A percentile compares a stretch with the other conserved stretches of the same genome.
Conservation (phyloP, 2,113 vertebrate species). For the Poeciliopsis retropinna region DNA sequence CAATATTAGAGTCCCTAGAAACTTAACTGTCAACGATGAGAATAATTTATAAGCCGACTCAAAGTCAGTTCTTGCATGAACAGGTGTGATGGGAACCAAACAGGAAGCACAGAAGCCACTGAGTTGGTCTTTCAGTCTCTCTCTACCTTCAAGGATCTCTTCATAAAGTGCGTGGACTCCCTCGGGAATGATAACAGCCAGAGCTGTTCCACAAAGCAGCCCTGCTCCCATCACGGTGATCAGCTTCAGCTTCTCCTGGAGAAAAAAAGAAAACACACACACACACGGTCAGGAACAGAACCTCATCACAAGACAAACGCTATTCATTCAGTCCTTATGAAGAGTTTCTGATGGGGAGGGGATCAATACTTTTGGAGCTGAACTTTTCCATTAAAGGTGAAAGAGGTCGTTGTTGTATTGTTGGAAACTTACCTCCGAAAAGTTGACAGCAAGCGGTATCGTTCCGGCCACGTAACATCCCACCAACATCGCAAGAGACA, state of each 20-base stretch:
- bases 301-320: background rate
- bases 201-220: constrained; percentile 94
- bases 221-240: constrained; percentile 96
- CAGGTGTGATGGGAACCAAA: too few relatives aligned
- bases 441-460: constrained; percentile 96
- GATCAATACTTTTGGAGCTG: background rate
- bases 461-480: constrained; percentile 98
- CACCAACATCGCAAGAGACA: constrained; percentile 94
- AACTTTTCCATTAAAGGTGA: background rate
- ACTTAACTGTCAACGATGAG: too few relatives aligned
- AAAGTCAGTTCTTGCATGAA: background rate
- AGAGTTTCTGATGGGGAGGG: background rate
- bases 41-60: background rate
- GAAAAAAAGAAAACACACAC: background rate
- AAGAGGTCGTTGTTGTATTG: background rate
- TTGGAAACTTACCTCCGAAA: constrained; percentile 90
- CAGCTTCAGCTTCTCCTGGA: constrained; percentile 92
- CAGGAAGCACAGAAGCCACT: too few relatives aligned
- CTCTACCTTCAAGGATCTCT: constrained; percentile 92
- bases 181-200: constrained; percentile 97
- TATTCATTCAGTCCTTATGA: background rate
- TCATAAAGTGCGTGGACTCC: constrained; percentile 98
- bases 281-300: background rate
- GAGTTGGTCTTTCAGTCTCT: background rate
- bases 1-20: too few relatives aligned